These are phyloP conservation scores for Chaetodon trifasciatus DNA, from an alignment of 2,797 vertebrate genomes.

Conservation along the genomic window DNA sequence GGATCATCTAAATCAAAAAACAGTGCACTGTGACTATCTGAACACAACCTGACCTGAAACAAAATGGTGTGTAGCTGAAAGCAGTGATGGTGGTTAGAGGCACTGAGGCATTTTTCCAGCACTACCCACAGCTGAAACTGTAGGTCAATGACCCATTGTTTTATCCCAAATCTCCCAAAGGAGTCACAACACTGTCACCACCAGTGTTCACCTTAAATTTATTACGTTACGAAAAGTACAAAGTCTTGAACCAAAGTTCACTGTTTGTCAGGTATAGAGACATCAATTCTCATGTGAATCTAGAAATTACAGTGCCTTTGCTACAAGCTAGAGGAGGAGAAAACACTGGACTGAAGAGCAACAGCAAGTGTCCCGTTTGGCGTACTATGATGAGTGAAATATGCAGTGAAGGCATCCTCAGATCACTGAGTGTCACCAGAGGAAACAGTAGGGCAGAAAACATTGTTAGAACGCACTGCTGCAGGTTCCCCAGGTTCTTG, in stretches of 20 bases:
- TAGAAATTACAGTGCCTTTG: no score
- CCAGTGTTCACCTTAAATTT: no score
- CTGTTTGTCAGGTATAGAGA: neutral
- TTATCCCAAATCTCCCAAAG: no score
- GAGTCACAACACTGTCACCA: no score
- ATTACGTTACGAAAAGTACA: neutral
- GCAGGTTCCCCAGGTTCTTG: slow-evolving; percentile 28
- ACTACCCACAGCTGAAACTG: no score
- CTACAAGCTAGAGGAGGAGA: neutral
- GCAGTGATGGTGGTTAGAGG: neutral
- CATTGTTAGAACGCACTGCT: slow-evolving; percentile 31
- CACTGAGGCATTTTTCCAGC: no score
- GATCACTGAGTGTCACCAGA: slow-evolving; percentile 19
- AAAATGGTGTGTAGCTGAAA: neutral
- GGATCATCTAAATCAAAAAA: neutral
- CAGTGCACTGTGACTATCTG: no score
- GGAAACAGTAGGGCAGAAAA: slow-evolving; percentile 32
- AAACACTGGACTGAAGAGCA: neutral
- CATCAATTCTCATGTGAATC: neutral
- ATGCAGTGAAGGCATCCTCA: neutral
- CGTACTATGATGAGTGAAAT: slow-evolving; percentile 21
- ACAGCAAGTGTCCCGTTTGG: neutral
- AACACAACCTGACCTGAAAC: neutral
- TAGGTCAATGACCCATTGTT: no score
- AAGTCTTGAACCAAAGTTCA: neutral